phyloP scores from a whole-genome alignment of 2,113 vertebrate species.

The Lasiurus borealis region DNA sequence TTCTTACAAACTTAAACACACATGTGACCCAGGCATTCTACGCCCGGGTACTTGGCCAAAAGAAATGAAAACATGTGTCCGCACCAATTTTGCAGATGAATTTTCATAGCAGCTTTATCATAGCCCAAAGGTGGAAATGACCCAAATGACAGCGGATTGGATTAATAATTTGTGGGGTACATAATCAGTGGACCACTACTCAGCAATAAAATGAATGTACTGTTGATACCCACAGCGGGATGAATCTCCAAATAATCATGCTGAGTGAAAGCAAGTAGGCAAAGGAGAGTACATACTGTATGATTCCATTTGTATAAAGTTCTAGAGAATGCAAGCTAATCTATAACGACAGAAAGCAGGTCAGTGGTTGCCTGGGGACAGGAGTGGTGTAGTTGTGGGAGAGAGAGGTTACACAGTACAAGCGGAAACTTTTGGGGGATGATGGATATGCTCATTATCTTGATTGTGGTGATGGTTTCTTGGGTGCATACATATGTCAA shows the following conservation, averaged over 20 bases:
- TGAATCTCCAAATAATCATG: constrained; percentile 27
- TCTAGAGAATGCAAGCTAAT: constrained; percentile 31
- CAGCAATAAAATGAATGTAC: background rate
- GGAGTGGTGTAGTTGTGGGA: background rate
- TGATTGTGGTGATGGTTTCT: constrained; percentile 56
- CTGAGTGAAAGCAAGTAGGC: constrained; percentile 20
- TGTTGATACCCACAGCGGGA: background rate
- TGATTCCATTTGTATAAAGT: constrained; percentile 32
- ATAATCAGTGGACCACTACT: background rate
- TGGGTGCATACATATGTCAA: constrained; percentile 45
- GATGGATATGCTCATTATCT: constrained; percentile 48
- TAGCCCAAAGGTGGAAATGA: constrained; percentile 22
- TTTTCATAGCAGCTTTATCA: constrained; percentile 5
- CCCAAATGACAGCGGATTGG: background rate
- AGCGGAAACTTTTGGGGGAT: constrained; percentile 22
- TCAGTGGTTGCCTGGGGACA: background rate
- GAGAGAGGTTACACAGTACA: constrained; percentile 6
- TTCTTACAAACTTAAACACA: constrained; percentile 28
- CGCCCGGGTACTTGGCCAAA: background rate
- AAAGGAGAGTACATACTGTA: background rate
- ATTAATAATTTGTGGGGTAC: background rate
- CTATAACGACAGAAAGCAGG: constrained; percentile 39
- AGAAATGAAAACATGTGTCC: constrained; percentile 24
- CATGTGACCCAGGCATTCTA: background rate
- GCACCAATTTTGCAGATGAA: background rate